Conservation (phyloP, 2,797 vertebrate genomes). For the Rhincodon typus region DNA sequence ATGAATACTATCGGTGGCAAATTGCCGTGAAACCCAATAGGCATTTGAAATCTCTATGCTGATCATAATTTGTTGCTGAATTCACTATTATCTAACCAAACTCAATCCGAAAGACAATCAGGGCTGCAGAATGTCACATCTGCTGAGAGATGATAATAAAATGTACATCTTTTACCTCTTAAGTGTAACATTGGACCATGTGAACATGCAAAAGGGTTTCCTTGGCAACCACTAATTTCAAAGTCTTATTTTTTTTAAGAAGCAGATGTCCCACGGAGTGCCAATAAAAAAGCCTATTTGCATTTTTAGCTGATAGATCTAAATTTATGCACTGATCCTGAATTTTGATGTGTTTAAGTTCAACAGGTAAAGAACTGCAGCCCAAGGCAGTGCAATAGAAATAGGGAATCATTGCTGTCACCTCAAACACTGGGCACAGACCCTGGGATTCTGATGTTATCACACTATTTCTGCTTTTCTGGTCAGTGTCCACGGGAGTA, state of each 20-base stretch:
- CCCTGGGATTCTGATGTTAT: background rate
- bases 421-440: background rate
- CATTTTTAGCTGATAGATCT: background rate
- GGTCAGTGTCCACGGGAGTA: background rate
- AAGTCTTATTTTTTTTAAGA: background rate
- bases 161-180: background rate
- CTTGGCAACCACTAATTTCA: background rate
- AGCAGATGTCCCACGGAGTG: background rate
- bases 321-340: background rate
- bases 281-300: background rate
- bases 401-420: background rate
- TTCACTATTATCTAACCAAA: background rate
- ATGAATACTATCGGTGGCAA: background rate
- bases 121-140: background rate
- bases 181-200: background rate
- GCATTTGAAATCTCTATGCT: background rate
- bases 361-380: background rate
- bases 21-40: background rate
- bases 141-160: background rate
- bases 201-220: background rate
- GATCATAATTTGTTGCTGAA: background rate
- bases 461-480: background rate
- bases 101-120: background rate
- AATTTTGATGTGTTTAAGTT: background rate
- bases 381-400: background rate